Conservation (phyloP, 2,113 vertebrate species). For the Onychostruthus taczanowskii region DNA sequence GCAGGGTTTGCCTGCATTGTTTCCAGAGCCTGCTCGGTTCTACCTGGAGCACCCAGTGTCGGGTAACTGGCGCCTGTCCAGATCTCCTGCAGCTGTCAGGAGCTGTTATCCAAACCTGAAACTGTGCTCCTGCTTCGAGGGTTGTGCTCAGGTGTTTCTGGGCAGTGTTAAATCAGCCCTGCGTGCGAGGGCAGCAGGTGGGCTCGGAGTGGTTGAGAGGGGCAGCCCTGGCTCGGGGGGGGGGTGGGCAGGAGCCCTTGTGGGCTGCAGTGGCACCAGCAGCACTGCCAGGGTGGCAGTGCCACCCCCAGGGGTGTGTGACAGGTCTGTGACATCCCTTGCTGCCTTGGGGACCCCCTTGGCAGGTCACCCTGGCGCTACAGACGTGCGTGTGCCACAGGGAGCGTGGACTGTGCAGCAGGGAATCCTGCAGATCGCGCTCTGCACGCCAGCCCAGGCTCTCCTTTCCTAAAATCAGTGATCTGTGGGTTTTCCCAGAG, state of each 20-base stretch:
- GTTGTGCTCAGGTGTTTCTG: not conserved
- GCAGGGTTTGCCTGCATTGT: not conserved
- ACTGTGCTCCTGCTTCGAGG: not conserved
- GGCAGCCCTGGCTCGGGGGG: fast-evolving
- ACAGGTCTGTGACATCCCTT: not conserved
- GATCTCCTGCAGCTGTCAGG: not conserved
- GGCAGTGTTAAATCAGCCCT: too few relatives aligned
- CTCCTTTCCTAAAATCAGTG: not conserved
- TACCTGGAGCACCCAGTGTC: not conserved
- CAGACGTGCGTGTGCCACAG: fast-evolving
- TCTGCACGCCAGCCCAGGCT: fast-evolving
- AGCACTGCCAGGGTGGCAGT: not conserved
- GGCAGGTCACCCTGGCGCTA: not conserved
- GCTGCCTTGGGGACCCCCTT: not conserved
- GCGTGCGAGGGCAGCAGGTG: fast-evolving
- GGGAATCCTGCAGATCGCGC: not conserved
- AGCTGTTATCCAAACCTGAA: not conserved
- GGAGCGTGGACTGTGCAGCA: fast-evolving
- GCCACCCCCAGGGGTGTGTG: not conserved
- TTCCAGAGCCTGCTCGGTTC: not conserved
- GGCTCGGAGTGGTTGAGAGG: not conserved
- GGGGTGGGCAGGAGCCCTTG: not conserved
- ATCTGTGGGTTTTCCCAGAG: fast-evolving
- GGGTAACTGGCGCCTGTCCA: not conserved
- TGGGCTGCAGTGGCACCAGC: not conserved